Evolutionary conservation across 2,113 vertebrate species (phyloP).

Genomic region (Gallinago paraguaiae): DNA sequence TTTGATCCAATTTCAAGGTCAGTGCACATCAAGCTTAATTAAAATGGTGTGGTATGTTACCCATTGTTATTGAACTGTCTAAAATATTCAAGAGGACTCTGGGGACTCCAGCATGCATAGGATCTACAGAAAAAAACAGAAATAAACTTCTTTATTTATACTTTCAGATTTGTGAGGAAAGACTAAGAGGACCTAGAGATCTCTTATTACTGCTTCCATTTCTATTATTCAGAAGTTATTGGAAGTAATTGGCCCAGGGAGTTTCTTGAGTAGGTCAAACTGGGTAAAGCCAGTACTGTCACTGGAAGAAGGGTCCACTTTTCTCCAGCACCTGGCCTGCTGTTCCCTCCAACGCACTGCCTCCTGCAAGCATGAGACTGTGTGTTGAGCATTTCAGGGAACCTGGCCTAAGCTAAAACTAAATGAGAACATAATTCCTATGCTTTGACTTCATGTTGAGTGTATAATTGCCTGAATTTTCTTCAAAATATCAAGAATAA

Average conservation of each 20-base stretch:
- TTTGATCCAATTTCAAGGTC: constrained; percentile 53
- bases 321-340: neutral
- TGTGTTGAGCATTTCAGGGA: neutral
- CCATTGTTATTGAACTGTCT: neutral
- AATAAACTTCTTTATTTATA: neutral
- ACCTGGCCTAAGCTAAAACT: neutral
- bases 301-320: neutral
- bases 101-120: neutral
- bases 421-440: neutral
- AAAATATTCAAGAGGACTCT: neutral
- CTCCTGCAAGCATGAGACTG: neutral
- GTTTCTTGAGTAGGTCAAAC: neutral
- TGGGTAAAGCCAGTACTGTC: neutral
- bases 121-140: neutral
- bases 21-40: constrained; percentile 33
- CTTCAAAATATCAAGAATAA: neutral
- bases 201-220: neutral
- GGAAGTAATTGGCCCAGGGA: neutral
- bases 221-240: neutral
- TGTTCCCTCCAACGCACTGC: neutral
- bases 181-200: neutral
- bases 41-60: neutral
- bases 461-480: neutral
- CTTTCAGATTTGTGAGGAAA: neutral
- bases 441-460: neutral